phyloP scores from a whole-genome alignment of 2,888 invertebrate genomes.

The Megaustenia siamemsis region DNA sequence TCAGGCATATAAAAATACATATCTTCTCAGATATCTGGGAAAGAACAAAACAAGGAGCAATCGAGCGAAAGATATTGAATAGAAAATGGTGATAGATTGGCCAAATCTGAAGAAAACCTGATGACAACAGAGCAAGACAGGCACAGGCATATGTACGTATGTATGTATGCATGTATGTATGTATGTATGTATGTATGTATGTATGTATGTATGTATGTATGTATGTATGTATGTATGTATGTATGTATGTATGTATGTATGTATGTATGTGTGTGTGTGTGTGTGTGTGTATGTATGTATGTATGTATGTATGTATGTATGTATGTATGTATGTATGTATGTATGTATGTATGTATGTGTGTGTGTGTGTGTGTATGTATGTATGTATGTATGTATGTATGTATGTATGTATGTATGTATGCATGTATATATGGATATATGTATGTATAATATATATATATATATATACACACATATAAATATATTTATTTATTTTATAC shows the following conservation, averaged over 20 bases:
- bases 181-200: not conserved
- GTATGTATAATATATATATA: not conserved
- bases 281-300: conserved; percentile 4
- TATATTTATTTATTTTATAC: not conserved
- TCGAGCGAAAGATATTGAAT: no score
- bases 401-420: conserved; percentile 28
- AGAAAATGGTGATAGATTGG: no score
- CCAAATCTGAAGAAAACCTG: not conserved
- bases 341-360: not conserved
- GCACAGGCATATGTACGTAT: no score
- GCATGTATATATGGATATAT: not conserved
- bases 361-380: not conserved
- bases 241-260: not conserved
- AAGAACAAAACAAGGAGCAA: no score
- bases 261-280: conserved; percentile 3
- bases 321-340: not conserved
- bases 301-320: not conserved
- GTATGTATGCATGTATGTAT: not conserved
- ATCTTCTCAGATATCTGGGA: no score
- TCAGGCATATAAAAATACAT: no score
- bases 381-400: conserved; percentile 24
- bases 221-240: not conserved
- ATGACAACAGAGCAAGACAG: no score
- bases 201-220: not conserved
- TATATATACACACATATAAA: not conserved